Evolutionary conservation across 37 sponge, comb jelly and placozoan genomes (phyloP).

Genomic region (Theonella swinhoei): DNA sequence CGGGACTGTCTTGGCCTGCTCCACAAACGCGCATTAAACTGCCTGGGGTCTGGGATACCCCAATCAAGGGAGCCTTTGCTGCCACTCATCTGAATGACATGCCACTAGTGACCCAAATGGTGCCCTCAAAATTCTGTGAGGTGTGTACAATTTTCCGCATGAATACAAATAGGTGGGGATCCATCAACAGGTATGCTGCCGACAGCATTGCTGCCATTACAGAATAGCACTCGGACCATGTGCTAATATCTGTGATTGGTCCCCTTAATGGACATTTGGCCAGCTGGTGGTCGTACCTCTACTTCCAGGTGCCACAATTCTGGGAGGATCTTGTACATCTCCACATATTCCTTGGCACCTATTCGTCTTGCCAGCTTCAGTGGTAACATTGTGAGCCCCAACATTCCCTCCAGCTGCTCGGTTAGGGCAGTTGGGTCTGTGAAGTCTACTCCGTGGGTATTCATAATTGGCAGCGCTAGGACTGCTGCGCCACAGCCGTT

Average conservation of each 20-base stretch:
- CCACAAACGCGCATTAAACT: background rate
- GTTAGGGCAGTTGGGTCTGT: too few species aligned
- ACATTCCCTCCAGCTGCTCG: too few species aligned
- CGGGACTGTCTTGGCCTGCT: background rate
- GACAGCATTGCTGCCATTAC: background rate
- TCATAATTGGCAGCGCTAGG: too few species aligned
- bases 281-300: background rate
- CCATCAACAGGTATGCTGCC: background rate
- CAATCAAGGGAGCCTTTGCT: background rate
- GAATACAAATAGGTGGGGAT: background rate
- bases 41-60: background rate
- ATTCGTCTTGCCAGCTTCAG: too few species aligned
- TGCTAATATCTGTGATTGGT: conserved; percentile 1
- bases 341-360: background rate
- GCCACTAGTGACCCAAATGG: conserved; percentile 10
- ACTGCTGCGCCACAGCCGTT: too few species aligned
- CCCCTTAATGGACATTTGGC: too few species aligned
- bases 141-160: background rate
- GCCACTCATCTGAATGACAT: background rate
- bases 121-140: background rate
- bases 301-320: background rate
- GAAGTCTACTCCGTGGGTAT: too few species aligned
- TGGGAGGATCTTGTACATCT: conserved; percentile 1
- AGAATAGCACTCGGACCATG: background rate
- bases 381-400: too few species aligned